These are phyloP conservation scores for Zygothrica quintamaculata DNA, from an alignment of 2,888 invertebrate genomes.

Conservation along the genomic window DNA sequence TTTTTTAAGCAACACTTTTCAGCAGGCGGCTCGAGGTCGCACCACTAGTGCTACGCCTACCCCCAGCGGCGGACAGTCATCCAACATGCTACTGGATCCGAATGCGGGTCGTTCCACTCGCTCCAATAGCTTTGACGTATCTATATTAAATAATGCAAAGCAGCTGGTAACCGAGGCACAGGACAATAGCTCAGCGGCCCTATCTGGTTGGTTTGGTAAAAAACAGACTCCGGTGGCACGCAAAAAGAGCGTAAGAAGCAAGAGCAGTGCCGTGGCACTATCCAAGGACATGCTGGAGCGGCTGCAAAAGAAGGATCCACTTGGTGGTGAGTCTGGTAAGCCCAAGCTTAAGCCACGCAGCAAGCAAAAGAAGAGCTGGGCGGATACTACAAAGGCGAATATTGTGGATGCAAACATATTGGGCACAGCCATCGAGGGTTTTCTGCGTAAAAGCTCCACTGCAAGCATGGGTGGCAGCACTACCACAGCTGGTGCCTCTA, in stretches of 20 bases:
- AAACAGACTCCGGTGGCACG: constrained; percentile 91
- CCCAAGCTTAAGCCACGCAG: constrained; percentile 82
- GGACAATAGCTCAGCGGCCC: constrained; percentile 85
- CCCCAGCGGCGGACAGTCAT: constrained; percentile 52
- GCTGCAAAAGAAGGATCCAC: constrained; percentile 85
- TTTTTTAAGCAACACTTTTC: constrained; percentile 62
- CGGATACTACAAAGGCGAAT: constrained; percentile 86
- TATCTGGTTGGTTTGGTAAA: constrained; percentile 91
- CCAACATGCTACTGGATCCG: constrained; percentile 81
- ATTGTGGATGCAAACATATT: constrained; percentile 92
- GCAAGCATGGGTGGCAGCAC: constrained; percentile 78
- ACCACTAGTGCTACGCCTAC: constrained; percentile 75
- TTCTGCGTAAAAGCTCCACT: constrained; percentile 87
- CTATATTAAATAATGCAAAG: constrained; percentile 87
- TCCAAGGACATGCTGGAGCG: constrained; percentile 87
- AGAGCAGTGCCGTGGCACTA: constrained; percentile 85
- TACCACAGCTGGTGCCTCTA: constrained; percentile 34
- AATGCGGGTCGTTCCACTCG: constrained; percentile 87
- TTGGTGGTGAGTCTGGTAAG: constrained; percentile 82
- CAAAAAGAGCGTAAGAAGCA: constrained; percentile 86
- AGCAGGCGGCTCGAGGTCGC: constrained; percentile 69
- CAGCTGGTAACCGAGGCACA: constrained; percentile 84
- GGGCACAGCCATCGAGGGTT: constrained; percentile 93
- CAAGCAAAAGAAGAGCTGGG: constrained; percentile 83
- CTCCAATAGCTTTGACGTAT: constrained; percentile 94